Evolutionary conservation across 92 coral and sea anemone species (phyloP).

Genomic region (Zoanthus sociatus): DNA sequence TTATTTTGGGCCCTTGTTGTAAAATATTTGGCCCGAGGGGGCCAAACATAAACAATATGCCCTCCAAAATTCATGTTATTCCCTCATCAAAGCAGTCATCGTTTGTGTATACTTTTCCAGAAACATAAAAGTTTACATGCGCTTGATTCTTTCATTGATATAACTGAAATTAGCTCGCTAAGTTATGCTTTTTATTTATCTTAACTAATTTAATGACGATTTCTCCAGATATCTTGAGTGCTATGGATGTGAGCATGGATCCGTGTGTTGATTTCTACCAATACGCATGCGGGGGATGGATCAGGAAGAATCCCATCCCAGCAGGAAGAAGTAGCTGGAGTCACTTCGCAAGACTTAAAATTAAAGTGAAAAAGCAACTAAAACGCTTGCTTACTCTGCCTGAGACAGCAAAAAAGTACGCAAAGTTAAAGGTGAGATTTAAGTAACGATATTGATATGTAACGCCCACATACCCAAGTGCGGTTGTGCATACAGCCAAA

Average conservation of each 20-base stretch:
- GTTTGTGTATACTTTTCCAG: too few species aligned
- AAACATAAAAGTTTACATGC: too few species aligned
- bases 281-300: conserved; percentile 95
- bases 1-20: too few species aligned
- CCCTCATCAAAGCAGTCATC: too few species aligned
- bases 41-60: too few species aligned
- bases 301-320: conserved; percentile 73
- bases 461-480: too few species aligned
- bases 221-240: conserved; percentile 68
- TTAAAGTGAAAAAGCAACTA: not conserved
- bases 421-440: conserved; percentile 17
- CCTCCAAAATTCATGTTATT: too few species aligned
- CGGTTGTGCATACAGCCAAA: not conserved
- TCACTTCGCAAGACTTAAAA: conserved; percentile 67
- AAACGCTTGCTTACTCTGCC: conserved; percentile 1
- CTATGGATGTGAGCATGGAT: conserved; percentile 76
- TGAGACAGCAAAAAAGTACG: conserved; percentile 50
- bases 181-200: too few species aligned
- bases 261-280: conserved; percentile 92
- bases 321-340: conserved; percentile 55
- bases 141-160: too few species aligned
- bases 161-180: too few species aligned
- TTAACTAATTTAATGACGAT: not conserved
- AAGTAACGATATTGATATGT: too few species aligned
- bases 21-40: too few species aligned